These are phyloP conservation scores for Pheucticus melanocephalus DNA, from an alignment of 2,113 vertebrate genomes.

Conservation along the genomic window DNA sequence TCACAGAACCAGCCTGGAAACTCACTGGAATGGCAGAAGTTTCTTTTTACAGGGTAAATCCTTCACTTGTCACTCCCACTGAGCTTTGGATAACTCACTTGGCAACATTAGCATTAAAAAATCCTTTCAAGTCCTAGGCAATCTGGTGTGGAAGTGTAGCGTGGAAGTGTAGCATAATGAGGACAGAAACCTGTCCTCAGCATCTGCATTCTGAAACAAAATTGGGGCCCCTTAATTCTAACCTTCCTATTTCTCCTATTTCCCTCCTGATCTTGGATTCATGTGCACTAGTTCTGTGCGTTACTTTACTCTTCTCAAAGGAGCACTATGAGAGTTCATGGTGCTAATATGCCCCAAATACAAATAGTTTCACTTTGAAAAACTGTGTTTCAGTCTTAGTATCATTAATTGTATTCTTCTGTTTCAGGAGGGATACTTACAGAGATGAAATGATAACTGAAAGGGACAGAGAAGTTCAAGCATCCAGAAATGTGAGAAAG, in stretches of 20 bases:
- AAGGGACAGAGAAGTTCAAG: neutral
- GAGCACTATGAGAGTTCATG: neutral
- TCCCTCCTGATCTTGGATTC: neutral
- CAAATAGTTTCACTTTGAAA: neutral
- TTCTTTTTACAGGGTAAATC: neutral
- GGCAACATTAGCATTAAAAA: neutral
- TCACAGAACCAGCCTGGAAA: neutral
- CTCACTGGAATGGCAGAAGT: neutral
- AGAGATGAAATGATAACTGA: neutral
- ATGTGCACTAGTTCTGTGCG: neutral
- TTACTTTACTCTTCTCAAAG: neutral
- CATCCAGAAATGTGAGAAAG: neutral
- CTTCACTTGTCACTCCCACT: neutral
- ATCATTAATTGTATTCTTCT: neutral
- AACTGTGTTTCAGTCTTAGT: neutral
- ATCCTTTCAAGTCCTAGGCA: neutral
- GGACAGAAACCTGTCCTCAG: neutral
- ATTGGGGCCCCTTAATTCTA: neutral
- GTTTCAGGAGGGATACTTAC: neutral
- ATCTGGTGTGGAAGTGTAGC: neutral
- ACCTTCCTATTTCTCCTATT: neutral
- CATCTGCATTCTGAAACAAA: neutral
- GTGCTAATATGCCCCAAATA: neutral
- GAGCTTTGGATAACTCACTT: neutral
- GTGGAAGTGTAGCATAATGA: neutral